Base-by-base conservation (phyloP, 1,140 invertebrate genomes). In the Lepidotrigona ventralis region DNA sequence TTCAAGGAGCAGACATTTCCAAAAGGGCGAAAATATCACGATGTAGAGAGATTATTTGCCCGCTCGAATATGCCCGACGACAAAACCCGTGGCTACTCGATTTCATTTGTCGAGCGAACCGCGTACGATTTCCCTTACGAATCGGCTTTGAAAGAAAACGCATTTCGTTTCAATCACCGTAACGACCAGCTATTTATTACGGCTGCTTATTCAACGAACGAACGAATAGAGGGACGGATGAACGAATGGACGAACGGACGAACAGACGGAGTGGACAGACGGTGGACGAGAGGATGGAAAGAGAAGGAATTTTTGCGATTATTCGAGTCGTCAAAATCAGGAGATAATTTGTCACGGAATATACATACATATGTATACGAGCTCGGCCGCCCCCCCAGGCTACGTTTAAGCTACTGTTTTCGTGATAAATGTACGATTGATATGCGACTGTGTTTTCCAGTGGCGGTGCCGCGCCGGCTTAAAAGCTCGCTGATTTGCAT, bases 401-500 rank as follows among this genome's bases (percentile, higher is more conserved):
- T 60, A 66, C 75, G 81, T 78, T 83, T 83, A 83, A 78, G 46
- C 74, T 17, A 83, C 66, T 83, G 75, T 83, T 83, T 83, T 70
- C 74, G 12, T 26, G 81, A 70, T 77, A 83, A 83, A 83, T 53
- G 74, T 60, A 39, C 81, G 15, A 82, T 77, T 71, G 81, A 83
- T 82, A 83, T 46, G 54, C 74, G 66, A 83, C 58, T 68, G 81
- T 83, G 71, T 78, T 78, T 78, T 33, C 39, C 75, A 70, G 66
- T 39, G 33, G 66, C 39, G 17, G 23, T 51, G 26, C 11, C 56
- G 26, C 29, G 26, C 11, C 56, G 26, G 39, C 19, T 75, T 83
- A 78, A 83, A 83, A 78, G 81, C 81, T 54, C 73, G 54, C 63
- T 83, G 74, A 83, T 83, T 83, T 83, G 66, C 81, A 78, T 78